Evolutionary conservation across 2,797 vertebrate species (phyloP).

Genomic region (Chaetophractus vellerosus): DNA sequence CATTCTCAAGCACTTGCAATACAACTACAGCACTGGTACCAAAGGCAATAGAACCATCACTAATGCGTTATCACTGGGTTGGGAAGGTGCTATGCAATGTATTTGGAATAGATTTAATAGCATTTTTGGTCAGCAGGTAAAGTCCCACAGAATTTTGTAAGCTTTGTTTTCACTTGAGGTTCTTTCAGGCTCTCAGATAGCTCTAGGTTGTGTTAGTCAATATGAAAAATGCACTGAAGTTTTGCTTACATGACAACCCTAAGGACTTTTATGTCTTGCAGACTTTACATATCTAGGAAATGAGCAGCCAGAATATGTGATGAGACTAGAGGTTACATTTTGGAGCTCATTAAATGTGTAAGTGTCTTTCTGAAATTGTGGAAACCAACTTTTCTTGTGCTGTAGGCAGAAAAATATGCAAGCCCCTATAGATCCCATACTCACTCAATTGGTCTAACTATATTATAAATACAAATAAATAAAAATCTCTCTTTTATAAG

Average conservation of each 20-base stretch:
- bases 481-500: not conserved
- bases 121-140: not conserved
- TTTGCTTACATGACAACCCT: not conserved
- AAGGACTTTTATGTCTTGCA: constrained; percentile 1
- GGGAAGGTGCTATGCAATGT: not conserved
- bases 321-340: constrained; percentile 22
- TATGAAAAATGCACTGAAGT: not conserved
- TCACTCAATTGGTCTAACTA: not conserved
- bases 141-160: not conserved
- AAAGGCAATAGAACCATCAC: not conserved
- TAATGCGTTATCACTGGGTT: not conserved
- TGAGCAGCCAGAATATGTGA: constrained; percentile 62
- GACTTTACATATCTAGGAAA: constrained; percentile 75
- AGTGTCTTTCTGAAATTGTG: constrained; percentile 34
- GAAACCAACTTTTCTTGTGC: not conserved
- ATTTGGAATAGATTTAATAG: not conserved
- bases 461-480: not conserved
- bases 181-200: constrained; percentile 10
- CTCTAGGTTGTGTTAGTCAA: constrained; percentile 48
- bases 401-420: constrained; percentile 14
- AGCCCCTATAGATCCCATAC: not conserved
- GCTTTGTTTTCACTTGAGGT: not conserved
- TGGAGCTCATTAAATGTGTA: constrained; percentile 1
- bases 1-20: not conserved
- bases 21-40: not conserved